Percentiles rank a stretch among this genome's conserved stretches.
These are phyloP conservation scores for Cerastoderma edule DNA, from an alignment of 2,888 invertebrate species.

Conservation along the genomic window DNA sequence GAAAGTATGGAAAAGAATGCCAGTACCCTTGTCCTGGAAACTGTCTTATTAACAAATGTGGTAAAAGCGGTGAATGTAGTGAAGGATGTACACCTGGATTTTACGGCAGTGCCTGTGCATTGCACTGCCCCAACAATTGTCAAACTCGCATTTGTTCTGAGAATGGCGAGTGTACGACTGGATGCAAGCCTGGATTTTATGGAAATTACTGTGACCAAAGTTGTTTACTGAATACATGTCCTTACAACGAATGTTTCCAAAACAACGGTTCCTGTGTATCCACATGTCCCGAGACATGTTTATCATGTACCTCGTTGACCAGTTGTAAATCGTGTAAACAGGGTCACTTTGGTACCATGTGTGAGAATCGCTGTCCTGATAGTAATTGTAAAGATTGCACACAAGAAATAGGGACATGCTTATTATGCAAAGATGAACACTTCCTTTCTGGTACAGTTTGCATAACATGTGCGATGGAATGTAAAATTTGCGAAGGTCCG, in stretches of 20 bases:
- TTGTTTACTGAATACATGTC: background rate
- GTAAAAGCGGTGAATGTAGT: background rate
- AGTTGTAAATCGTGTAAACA: background rate
- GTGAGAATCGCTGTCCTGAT: background rate
- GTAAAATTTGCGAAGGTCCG: background rate
- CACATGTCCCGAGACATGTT: background rate
- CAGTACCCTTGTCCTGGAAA: background rate
- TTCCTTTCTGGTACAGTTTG: background rate
- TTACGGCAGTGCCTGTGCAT: background rate
- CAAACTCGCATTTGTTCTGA: background rate
- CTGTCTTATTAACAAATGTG: background rate
- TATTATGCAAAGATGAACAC: background rate
- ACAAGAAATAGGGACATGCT: background rate
- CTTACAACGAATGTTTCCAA: constrained; percentile 1
- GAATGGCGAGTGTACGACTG: background rate
- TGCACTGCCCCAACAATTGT: background rate
- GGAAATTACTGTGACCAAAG: background rate
- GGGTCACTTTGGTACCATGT: background rate
- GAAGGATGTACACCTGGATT: background rate
- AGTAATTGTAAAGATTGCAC: background rate
- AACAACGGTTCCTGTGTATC: background rate
- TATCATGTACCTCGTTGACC: background rate
- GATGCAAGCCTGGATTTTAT: background rate
- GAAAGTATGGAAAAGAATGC: background rate
- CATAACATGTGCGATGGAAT: background rate